Base-by-base conservation (phyloP, 2,797 vertebrate species). In the Karalla daura region DNA sequence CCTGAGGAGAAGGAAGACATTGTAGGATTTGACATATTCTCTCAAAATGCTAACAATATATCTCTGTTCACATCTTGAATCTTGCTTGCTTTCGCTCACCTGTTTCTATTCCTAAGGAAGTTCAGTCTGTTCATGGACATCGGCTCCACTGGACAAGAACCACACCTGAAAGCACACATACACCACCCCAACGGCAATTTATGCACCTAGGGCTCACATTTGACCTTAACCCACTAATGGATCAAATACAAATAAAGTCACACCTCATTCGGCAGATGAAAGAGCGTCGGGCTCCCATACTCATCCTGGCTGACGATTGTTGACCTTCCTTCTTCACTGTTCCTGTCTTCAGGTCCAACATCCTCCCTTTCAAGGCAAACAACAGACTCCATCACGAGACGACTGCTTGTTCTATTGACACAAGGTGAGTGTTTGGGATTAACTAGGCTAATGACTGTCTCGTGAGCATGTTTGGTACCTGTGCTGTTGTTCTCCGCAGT, bases 231-330 rank as follows among this genome's bases (percentile, higher is more conserved):
- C n/a, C n/a, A n/a, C n/a, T n/a, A n/a, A n/a, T n/a, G n/a, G n/a
- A 7, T 40, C 3, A 25, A n/a, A 5, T 36, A 36, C n/a, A 35
- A 60, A 51, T 8, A 30, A 37, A 63, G 12, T 58, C 30, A 63
- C 55, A 98, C 98, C 96, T 97, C 97, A 99, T 98, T 43, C 98
- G 92, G 81, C 98, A 99, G 81, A 99, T 99, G 86, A 99, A 99
- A 0, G 97, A 99, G 14, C 98, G 93, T 1, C 98, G 91, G 0
- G 97, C 97, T 11, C 98, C 98, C 96, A 97, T 97, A 39, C 94
- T 96, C 97, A 99, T 98, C 86, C 96, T 94, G 87, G 97, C 96
- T 41, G 98, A 95, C 0, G 96, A 92, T 80, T 98, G 97, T 71
- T 97, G 96, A 4, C 96, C 95, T 83, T 99, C 98, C 78, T 99